Conservation (phyloP, 2,113 vertebrate genomes). For the Rhinichthys klamathensis region DNA sequence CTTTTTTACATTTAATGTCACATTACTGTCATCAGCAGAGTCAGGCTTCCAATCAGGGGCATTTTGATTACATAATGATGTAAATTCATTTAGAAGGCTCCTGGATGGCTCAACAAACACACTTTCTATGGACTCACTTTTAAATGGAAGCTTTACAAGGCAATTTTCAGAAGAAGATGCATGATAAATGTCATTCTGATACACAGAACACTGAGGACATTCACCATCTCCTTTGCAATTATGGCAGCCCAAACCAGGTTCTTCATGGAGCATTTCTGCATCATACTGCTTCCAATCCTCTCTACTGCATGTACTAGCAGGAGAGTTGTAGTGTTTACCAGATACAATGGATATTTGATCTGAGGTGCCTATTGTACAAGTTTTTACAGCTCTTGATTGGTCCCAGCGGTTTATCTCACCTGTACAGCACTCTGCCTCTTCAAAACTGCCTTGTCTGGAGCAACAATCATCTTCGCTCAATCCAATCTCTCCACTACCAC, state of each 20-base stretch:
- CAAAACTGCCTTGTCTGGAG: slow-evolving; percentile 51
- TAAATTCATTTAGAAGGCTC: background rate
- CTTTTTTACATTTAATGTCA: slow-evolving; percentile 85
- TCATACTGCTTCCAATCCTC: slow-evolving; percentile 64
- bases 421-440: slow-evolving; percentile 52
- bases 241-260: slow-evolving; percentile 34
- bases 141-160: background rate
- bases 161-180: slow-evolving; percentile 19
- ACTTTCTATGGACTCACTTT: slow-evolving; percentile 47
- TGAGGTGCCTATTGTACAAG: slow-evolving; percentile 57
- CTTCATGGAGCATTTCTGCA: slow-evolving; percentile 30
- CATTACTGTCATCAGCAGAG: slow-evolving; percentile 72
- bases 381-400: slow-evolving; percentile 51
- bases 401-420: slow-evolving; percentile 63
- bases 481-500: slow-evolving; percentile 31
- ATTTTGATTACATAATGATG: background rate
- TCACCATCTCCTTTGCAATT: slow-evolving; percentile 57
- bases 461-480: slow-evolving; percentile 63
- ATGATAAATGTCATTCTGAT: slow-evolving; percentile 58
- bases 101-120: background rate
- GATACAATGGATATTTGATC: slow-evolving; percentile 60
- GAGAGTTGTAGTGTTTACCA: slow-evolving; percentile 69
- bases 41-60: slow-evolving; percentile 14
- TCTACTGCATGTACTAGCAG: slow-evolving; percentile 64
- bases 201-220: slow-evolving; percentile 64